These are phyloP conservation scores for Ceratosolen fusciceps DNA, from an alignment of 1,140 invertebrate genomes.

Conservation along the genomic window DNA sequence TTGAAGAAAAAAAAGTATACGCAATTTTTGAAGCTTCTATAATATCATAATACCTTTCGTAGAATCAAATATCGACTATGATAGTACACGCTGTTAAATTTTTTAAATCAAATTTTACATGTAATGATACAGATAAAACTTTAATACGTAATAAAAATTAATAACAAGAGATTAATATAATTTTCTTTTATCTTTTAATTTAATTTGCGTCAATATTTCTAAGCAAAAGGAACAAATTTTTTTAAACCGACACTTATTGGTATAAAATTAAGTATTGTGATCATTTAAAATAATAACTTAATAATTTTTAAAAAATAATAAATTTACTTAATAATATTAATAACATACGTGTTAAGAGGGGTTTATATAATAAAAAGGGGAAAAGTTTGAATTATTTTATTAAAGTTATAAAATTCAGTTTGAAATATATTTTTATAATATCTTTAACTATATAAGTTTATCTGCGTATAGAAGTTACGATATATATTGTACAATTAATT, in stretches of 20 bases:
- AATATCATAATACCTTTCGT: slow-evolving; percentile 20
- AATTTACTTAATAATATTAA: background rate
- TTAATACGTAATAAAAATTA: slow-evolving; percentile 19
- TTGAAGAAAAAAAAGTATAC: slow-evolving; percentile 8
- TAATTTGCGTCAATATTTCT: background rate
- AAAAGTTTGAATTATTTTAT: slow-evolving; percentile 16
- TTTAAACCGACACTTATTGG: too few species aligned
- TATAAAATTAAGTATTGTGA: too few species aligned
- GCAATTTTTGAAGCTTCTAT: background rate
- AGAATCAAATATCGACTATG: slow-evolving; percentile 19
- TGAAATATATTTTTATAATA: slow-evolving; percentile 42
- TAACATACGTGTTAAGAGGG: background rate
- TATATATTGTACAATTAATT: slow-evolving; percentile 7
- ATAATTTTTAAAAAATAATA: background rate
- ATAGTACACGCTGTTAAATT: slow-evolving; percentile 22
- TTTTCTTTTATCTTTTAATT: slow-evolving; percentile 20
- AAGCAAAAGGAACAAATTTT: background rate
- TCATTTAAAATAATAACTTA: too few species aligned
- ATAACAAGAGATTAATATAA: slow-evolving; percentile 10
- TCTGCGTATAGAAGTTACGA: slow-evolving; percentile 18
- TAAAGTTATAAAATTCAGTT: slow-evolving; percentile 23
- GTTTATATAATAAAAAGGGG: background rate
- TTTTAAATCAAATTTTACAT: slow-evolving; percentile 14
- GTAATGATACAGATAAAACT: slow-evolving; percentile 20
- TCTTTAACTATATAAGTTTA: slow-evolving; percentile 31